Conservation (phyloP, 2,888 invertebrate genomes). For the Macaria notata region DNA sequence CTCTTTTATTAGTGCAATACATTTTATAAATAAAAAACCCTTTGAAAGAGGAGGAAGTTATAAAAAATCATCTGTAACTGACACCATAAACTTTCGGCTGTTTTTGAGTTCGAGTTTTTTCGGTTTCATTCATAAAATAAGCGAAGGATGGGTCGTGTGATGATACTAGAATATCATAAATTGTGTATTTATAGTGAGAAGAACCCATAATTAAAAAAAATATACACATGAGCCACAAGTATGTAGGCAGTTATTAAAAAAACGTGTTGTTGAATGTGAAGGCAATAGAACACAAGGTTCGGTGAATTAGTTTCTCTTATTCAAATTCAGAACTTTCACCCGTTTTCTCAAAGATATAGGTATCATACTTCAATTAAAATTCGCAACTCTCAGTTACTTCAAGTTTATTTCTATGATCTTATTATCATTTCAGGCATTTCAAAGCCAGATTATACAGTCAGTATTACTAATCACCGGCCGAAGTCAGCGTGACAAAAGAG, state of each 20-base stretch:
- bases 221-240: too few species aligned
- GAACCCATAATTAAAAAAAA: too few species aligned
- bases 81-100: slow-evolving; percentile 54
- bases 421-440: not conserved
- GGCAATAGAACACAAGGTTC: not conserved
- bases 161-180: not conserved
- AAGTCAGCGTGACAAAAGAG: slow-evolving; percentile 22
- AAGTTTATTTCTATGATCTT: too few species aligned
- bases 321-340: not conserved
- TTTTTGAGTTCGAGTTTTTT: slow-evolving; percentile 53
- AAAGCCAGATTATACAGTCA: slow-evolving; percentile 24
- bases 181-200: too few species aligned
- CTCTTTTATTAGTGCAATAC: slow-evolving; percentile 68
- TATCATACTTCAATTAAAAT: too few species aligned
- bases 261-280: too few species aligned
- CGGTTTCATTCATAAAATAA: slow-evolving; percentile 62
- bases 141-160: slow-evolving; percentile 24
- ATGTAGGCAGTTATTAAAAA: too few species aligned
- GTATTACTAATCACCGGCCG: slow-evolving; percentile 22
- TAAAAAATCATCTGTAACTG: slow-evolving; percentile 63
- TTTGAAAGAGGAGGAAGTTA: slow-evolving; percentile 71
- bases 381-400: too few species aligned
- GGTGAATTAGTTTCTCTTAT: too few species aligned
- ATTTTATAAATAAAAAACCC: slow-evolving; percentile 48
- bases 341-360: too few species aligned